Percentiles rank a stretch among this genome's conserved stretches.
phyloP scores from a whole-genome alignment of 2,888 invertebrate species.

The Tillus elongatus region DNA sequence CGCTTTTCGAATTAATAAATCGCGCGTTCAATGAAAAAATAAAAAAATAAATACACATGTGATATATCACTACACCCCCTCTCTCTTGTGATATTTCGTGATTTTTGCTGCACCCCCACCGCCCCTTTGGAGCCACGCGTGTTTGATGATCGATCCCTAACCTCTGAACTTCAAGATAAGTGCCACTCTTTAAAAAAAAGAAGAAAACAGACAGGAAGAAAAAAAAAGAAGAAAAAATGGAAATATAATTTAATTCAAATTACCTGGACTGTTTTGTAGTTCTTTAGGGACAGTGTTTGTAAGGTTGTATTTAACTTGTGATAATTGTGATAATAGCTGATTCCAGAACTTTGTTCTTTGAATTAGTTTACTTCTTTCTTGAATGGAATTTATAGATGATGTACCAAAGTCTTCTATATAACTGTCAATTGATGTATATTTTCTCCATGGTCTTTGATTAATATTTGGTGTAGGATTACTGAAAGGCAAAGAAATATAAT shows the following conservation, averaged over 20 bases:
- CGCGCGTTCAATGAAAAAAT: too few species aligned
- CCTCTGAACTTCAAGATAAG: too few species aligned
- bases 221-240: not conserved
- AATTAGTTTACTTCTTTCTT: constrained; percentile 20
- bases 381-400: constrained; percentile 12
- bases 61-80: too few species aligned
- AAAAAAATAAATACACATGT: too few species aligned
- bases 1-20: too few species aligned
- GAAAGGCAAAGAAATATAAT: constrained; percentile 15
- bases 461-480: constrained; percentile 51
- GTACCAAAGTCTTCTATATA: constrained; percentile 44
- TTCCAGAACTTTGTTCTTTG: constrained; percentile 40
- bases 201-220: too few species aligned
- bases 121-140: too few species aligned
- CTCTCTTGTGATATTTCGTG: too few species aligned
- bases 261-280: constrained; percentile 34
- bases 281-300: constrained; percentile 28
- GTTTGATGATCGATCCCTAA: too few species aligned
- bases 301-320: constrained; percentile 21
- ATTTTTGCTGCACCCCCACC: too few species aligned
- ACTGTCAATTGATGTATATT: constrained; percentile 47
- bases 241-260: constrained; percentile 3
- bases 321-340: constrained; percentile 37
- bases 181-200: too few species aligned
- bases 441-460: constrained; percentile 50